Evolutionary conservation across 2,113 vertebrate species (phyloP).

Genomic region (Elachura formosa): DNA sequence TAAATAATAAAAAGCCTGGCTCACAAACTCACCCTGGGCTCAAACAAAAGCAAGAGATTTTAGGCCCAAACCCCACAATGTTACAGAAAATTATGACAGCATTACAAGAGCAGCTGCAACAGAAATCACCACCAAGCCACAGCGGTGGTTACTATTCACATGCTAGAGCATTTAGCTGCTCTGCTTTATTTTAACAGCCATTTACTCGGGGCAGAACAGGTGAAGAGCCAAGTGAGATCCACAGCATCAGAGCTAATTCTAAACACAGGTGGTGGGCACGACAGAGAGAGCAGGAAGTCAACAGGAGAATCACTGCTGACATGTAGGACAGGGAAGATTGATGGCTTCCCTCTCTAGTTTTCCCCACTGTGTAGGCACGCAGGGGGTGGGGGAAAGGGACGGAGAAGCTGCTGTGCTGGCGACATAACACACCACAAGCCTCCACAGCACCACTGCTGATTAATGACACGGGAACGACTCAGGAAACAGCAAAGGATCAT

Average conservation of each 20-base stretch:
- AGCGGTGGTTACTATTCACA: background rate
- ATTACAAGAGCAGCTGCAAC: slow-evolving; percentile 3
- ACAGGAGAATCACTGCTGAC: slow-evolving; percentile 81
- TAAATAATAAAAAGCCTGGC: background rate
- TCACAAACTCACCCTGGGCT: background rate
- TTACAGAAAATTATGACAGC: background rate
- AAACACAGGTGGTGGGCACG: slow-evolving; percentile 75
- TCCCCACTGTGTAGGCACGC: slow-evolving; percentile 82
- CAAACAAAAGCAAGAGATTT: background rate
- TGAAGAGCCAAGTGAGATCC: slow-evolving; percentile 64
- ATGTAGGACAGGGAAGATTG: slow-evolving; percentile 89
- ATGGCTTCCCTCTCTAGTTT: slow-evolving; percentile 93
- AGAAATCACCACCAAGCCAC: background rate
- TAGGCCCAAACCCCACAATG: background rate
- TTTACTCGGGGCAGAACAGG: slow-evolving; percentile 43
- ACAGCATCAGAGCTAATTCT: slow-evolving; percentile 67
- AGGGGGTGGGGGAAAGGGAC: slow-evolving; percentile 73
- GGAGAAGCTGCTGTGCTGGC: slow-evolving; percentile 69
- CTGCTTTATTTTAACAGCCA: slow-evolving; percentile 11
- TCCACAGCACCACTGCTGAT: slow-evolving; percentile 83
- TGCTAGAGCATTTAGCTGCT: background rate
- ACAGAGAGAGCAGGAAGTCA: slow-evolving; percentile 66
- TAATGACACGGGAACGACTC: slow-evolving; percentile 87
- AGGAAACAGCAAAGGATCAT: slow-evolving; percentile 62
- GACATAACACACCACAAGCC: slow-evolving; percentile 82